A percentile compares a stretch with the other conserved stretches of the same genome.
phyloP scores from a whole-genome alignment of 2,888 invertebrate species.

The Euclidia mi region DNA sequence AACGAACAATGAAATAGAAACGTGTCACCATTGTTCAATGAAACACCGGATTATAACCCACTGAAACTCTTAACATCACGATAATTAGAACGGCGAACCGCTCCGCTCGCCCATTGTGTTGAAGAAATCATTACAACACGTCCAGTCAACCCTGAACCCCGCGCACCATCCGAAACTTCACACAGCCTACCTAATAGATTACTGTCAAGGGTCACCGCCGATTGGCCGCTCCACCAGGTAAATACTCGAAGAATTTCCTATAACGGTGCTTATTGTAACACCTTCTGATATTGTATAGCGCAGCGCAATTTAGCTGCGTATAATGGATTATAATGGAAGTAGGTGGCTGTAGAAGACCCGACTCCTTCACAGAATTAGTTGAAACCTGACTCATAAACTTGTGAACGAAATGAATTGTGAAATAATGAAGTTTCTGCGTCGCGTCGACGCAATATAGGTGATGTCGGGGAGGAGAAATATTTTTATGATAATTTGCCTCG shows the following conservation, averaged over 20 bases:
- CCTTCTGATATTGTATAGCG: slow-evolving; percentile 45
- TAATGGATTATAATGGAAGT: background rate
- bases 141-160: slow-evolving; percentile 42
- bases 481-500: no score
- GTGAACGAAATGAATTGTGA: no score
- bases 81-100: slow-evolving; percentile 70
- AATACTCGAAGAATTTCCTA: slow-evolving; percentile 51
- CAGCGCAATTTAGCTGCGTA: slow-evolving; percentile 15
- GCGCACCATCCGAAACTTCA: slow-evolving; percentile 14
- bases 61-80: slow-evolving; percentile 66
- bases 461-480: no score
- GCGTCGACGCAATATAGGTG: no score
- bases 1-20: slow-evolving; percentile 76
- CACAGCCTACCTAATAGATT: slow-evolving; percentile 15
- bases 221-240: slow-evolving; percentile 35
- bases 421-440: no score
- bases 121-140: slow-evolving; percentile 53
- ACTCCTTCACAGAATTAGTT: background rate
- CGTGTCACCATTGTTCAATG: slow-evolving; percentile 73
- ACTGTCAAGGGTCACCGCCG: slow-evolving; percentile 28
- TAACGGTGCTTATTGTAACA: slow-evolving; percentile 46
- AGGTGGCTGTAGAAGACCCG: background rate
- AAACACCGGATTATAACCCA: slow-evolving; percentile 65
- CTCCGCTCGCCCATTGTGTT: slow-evolving; percentile 56
- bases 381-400: slow-evolving; percentile 7